Base-by-base conservation (phyloP, 1,140 invertebrate species). In the Anadara kagoshimensis region DNA sequence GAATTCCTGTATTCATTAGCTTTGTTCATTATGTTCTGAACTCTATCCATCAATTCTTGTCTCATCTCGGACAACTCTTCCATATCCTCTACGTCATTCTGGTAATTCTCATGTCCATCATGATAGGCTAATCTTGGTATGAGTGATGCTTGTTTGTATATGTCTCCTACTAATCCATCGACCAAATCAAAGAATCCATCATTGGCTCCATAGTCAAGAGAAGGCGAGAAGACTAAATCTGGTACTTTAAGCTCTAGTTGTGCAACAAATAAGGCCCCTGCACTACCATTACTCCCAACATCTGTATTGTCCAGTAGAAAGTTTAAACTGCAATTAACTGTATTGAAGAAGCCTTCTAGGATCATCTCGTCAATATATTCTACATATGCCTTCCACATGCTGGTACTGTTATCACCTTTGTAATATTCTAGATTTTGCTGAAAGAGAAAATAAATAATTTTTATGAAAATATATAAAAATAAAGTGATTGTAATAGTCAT, bases 251-350 rank as follows among this genome's bases (percentile, higher is more conserved):
- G 90, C 83, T 96, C 94, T 61, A 98, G 89, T 61, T 94, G 92
- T 0, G 95, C 94, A 90, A 97, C 94, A 80, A 98, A 93, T 16
- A 98, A 88, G 8, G 96, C 94, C 20, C 93, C 91, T 41, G 94
- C 92, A 53, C 93, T 92, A 76, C 93, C 93, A 51, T 93, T 92
- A 75, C 93, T 93, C 29, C 92, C 91, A 0, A 92, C 89, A 88
- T 98, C 95, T 92, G 98, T 98, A 82, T 98, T 95, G 81, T 97
- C 96, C 8, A 95, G 92, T 56, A 99, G 89, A 86, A 97, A 98
- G 59, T 94, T 94, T 75, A 98, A 90, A 86, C 95, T 96, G 76
- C 88, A 92, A 90, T 89, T 77, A 56, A 90, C 67, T 94, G 92
- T 78, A 92, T 93, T 87, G 92, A 95, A 92, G 45, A 98, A 91